phyloP scores from a whole-genome alignment of 2,113 vertebrate genomes.

The Lampris megalopsis region DNA sequence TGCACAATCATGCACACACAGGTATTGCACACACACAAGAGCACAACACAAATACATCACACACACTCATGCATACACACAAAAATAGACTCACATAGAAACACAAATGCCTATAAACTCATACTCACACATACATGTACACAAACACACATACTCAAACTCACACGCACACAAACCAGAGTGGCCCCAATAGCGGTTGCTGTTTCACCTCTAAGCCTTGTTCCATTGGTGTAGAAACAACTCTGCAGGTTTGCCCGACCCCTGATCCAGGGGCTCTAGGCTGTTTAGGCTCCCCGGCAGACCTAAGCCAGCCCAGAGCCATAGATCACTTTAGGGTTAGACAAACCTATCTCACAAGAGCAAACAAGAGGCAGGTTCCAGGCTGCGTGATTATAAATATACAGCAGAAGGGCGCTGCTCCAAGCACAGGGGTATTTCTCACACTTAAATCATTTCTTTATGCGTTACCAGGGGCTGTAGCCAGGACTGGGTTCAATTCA shows the following conservation, averaged over 20 bases:
- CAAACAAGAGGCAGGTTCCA: constrained; percentile 10
- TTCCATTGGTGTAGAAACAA: constrained; percentile 17
- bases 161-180: constrained; percentile 7
- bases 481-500: not conserved
- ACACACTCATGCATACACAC: not conserved
- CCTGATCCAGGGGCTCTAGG: constrained; percentile 15
- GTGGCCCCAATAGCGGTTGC: constrained; percentile 5
- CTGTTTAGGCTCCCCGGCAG: constrained; percentile 16
- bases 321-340: constrained; percentile 21
- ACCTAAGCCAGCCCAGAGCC: constrained; percentile 4
- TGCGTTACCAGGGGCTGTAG: not conserved
- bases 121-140: not conserved
- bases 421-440: not conserved
- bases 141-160: constrained; percentile 13
- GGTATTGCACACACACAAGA: not conserved
- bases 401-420: not conserved
- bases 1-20: not conserved
- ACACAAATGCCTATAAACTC: not conserved
- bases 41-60: no score
- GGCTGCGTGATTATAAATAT: not conserved
- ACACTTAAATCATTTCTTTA: not conserved
- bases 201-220: constrained; percentile 25
- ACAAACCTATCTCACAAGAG: constrained; percentile 17
- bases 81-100: not conserved
- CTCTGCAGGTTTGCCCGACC: constrained; percentile 26